Percentiles rank a stretch among this genome's conserved stretches.
These are phyloP conservation scores for Acleris holmiana DNA, from an alignment of 2,888 invertebrate genomes.

Conservation along the genomic window DNA sequence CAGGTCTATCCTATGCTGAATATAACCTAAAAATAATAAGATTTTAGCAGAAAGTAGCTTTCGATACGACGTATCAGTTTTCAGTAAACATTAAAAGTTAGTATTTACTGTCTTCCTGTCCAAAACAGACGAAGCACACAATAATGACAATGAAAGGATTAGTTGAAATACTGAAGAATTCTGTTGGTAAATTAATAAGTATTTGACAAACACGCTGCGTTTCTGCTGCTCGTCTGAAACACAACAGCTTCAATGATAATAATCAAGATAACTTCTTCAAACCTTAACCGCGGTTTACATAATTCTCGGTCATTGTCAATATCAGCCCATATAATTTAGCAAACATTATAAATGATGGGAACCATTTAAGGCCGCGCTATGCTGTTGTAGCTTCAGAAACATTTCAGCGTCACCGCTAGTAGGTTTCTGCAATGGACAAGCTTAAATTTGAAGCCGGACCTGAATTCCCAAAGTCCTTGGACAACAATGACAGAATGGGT, in stretches of 20 bases:
- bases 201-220: background rate
- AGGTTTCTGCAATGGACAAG: slow-evolving; percentile 46
- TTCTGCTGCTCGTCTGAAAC: slow-evolving; percentile 5
- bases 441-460: slow-evolving; percentile 53
- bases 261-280: slow-evolving; percentile 7
- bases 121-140: no score
- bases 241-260: background rate
- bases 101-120: no score
- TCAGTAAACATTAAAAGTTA: no score
- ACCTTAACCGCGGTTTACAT: background rate
- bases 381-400: slow-evolving; percentile 18
- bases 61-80: no score
- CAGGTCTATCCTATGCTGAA: no score
- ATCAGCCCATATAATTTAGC: slow-evolving; percentile 1
- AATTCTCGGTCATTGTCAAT: slow-evolving; percentile 15
- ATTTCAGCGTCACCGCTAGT: slow-evolving; percentile 21
- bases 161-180: no score
- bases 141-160: no score
- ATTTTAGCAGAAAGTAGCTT: no score
- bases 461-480: slow-evolving; percentile 59
- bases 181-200: no score
- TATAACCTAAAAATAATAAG: no score
- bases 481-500: slow-evolving; percentile 65
- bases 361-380: slow-evolving; percentile 10
- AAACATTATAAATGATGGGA: slow-evolving; percentile 16